Percentiles rank a stretch among this genome's conserved stretches.
These are phyloP conservation scores for Thecocarcelia acutangulata DNA, from an alignment of 2,888 invertebrate species.

Conservation along the genomic window DNA sequence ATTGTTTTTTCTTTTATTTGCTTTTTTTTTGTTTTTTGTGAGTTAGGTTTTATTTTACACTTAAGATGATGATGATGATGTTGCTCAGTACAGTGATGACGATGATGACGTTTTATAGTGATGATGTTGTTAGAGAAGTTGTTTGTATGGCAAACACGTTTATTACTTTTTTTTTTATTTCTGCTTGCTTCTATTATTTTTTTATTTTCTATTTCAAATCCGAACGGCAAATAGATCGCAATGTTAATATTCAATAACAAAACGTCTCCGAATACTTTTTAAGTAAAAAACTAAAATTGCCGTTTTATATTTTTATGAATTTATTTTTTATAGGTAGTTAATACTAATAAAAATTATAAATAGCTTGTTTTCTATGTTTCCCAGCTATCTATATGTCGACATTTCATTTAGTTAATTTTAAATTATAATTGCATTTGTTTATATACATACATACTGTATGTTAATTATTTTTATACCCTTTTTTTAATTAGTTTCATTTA, in stretches of 20 bases:
- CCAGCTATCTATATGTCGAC: too few relatives aligned
- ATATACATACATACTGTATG: neutral
- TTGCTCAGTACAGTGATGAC: conserved; percentile 14
- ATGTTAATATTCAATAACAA: conserved; percentile 32
- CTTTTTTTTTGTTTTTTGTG: too few relatives aligned
- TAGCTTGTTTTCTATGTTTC: too few relatives aligned
- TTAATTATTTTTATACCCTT: too few relatives aligned
- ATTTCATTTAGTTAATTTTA: conserved; percentile 4
- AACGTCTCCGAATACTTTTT: neutral
- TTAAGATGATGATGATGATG: conserved; percentile 25
- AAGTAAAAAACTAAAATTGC: conserved; percentile 12
- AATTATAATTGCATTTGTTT: conserved; percentile 10
- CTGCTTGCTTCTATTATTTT: conserved; percentile 33
- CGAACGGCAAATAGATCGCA: conserved; percentile 34
- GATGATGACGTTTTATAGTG: conserved; percentile 40
- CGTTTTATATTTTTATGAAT: too few relatives aligned
- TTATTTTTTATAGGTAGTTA: too few relatives aligned
- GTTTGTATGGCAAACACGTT: conserved; percentile 66
- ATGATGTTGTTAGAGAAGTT: conserved; percentile 41
- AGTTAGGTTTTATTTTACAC: conserved; percentile 27
- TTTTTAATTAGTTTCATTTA: too few relatives aligned
- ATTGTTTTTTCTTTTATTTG: neutral
- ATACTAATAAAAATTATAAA: too few relatives aligned
- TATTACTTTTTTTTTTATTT: conserved; percentile 33
- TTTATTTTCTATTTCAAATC: conserved; percentile 58